Evolutionary conservation across 2,797 vertebrate genomes (phyloP), one percentile per base, ranked within the genome.

Genomic region (Poeciliopsis gracilis): DNA sequence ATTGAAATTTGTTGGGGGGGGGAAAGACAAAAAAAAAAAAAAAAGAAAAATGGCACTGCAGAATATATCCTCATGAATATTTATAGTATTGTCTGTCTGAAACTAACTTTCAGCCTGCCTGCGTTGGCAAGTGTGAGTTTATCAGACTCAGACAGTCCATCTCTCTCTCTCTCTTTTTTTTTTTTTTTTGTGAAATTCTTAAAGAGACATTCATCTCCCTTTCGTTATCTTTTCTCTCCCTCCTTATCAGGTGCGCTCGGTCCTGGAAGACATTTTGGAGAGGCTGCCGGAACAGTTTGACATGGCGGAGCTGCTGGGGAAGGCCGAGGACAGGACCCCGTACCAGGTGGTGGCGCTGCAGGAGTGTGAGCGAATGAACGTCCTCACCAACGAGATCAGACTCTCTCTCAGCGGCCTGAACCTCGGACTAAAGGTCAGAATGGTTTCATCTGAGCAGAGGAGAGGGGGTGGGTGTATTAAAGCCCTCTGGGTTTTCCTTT

Each of bases 361-460:
- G 93, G 98, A 99, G 91, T 99, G 98, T 3, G 97, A 98, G 53
- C 95, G 96, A 72, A 98, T 98, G 97, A 99, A 99, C 81, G 0
- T 88, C 67, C 97, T 99, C 46, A 99, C 96, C 0, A 85, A 91
- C 15, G 97, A 98, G 84, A 96, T 99, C 16, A 95, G 89, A 86
- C 88, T 87, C 74, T 97, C 98, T 0, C 96, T 99, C 1, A 80
- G 75, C 0, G 97, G 97, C 81, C 96, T 99, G 79, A 94, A 89
- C 77, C 95, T 99, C 8, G 97, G 97, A 53, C 91, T 99, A 66
- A 98, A 98, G 98, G 98, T 98, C 77, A 87, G 86, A 43, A 47
- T 33, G 38, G 20, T 20, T 30, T 8, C 4, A 46, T 11, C 20
- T 2, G 5, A 2, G 25, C n/a, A 75, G 33, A 11, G 30, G n/a